Evolutionary conservation across 2,113 vertebrate species (phyloP).

Genomic region (Pterocles burchelli): DNA sequence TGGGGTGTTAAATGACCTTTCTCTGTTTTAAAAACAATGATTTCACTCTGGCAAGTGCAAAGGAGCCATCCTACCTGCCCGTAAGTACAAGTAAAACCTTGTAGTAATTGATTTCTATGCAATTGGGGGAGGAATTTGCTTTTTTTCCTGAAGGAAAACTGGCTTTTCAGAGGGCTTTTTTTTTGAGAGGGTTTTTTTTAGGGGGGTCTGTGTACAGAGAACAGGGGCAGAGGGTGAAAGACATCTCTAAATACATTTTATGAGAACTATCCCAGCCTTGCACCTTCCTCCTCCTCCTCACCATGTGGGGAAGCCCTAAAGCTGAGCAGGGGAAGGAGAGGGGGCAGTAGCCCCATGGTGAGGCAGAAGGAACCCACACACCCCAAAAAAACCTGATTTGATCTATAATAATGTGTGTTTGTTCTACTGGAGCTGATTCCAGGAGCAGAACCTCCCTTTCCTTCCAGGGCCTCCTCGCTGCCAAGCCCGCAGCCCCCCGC

Average conservation of each 20-base stretch:
- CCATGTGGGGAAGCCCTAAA: neutral
- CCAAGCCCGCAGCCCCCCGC: neutral
- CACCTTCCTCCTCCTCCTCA: neutral
- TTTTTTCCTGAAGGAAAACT: neutral
- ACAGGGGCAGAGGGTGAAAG: neutral
- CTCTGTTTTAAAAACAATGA: neutral
- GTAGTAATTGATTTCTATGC: accelerated
- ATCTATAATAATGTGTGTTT: too few species aligned
- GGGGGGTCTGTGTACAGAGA: neutral
- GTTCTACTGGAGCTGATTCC: neutral
- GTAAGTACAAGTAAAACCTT: neutral
- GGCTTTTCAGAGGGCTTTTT: neutral
- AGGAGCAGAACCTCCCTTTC: conserved; percentile 35
- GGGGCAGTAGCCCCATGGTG: accelerated
- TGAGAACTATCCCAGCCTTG: neutral
- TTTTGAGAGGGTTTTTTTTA: neutral
- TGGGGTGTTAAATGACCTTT: neutral
- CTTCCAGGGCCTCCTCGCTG: conserved; percentile 7
- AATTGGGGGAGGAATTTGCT: neutral
- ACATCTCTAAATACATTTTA: neutral
- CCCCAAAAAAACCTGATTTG: neutral
- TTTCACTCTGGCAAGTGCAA: neutral
- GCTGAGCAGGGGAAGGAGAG: neutral
- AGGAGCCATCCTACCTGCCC: neutral
- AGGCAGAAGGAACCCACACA: accelerated